A percentile compares a stretch with the other conserved stretches of the same genome.
Evolutionary conservation across 2,888 invertebrate genomes (phyloP).

Genomic region (Drosophila bunnanda): DNA sequence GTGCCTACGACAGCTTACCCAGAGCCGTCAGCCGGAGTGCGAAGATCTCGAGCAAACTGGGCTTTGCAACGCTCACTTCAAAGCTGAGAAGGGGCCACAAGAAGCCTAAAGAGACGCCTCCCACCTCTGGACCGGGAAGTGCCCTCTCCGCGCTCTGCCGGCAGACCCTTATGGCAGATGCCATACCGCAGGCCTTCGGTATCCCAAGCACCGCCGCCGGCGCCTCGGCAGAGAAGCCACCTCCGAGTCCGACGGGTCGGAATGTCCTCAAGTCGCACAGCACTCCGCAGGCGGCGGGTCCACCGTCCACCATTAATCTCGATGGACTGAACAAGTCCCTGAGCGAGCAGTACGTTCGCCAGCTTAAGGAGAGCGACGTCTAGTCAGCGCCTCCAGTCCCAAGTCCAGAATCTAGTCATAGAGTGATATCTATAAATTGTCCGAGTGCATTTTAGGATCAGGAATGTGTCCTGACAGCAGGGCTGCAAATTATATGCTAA

Average conservation of each 20-base stretch:
- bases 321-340: constrained; percentile 82
- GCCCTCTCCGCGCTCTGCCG: constrained; percentile 90
- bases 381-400: constrained; percentile 62
- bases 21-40: constrained; percentile 82
- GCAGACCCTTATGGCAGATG: constrained; percentile 90
- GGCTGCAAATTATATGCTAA: constrained; percentile 4
- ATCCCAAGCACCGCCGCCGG: neutral
- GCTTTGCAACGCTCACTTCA: constrained; percentile 87
- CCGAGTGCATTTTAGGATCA: constrained; percentile 14
- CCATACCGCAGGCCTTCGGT: constrained; percentile 62
- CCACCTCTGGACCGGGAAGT: constrained; percentile 84
- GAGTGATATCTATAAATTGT: constrained; percentile 11
- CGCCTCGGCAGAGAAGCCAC: constrained; percentile 43
- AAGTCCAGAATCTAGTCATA: constrained; percentile 55
- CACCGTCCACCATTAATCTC: constrained; percentile 23
- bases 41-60: constrained; percentile 84
- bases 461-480: neutral
- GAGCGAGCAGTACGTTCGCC: constrained; percentile 82
- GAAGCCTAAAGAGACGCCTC: constrained; percentile 72
- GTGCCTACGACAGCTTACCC: constrained; percentile 86
- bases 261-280: constrained; percentile 82
- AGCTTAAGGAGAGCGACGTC: constrained; percentile 82
- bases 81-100: constrained; percentile 86
- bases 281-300: constrained; percentile 76
- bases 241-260: constrained; percentile 54